Base-by-base conservation (phyloP, 2,113 vertebrate genomes). In the Ibidorhyncha struthersii region DNA sequence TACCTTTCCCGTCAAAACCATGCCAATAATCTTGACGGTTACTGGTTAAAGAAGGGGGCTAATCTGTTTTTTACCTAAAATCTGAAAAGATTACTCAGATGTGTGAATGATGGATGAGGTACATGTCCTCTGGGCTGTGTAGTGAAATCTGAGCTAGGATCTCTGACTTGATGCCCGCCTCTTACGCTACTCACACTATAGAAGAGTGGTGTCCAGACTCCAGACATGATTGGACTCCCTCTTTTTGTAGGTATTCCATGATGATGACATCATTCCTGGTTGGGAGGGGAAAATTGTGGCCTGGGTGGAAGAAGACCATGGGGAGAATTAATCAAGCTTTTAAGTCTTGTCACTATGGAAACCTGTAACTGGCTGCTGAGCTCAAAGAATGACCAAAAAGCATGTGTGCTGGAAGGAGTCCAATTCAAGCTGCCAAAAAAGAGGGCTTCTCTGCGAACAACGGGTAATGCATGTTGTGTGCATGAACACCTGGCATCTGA, bases 241-340 rank as follows among this genome's bases (percentile, higher is more conserved):
- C 78, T 76, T 52, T 43, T 59, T 34, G 26, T 92, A 99, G 99
- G 98, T 99, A 34, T 99, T 99, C 96, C 98, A 99, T 45, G 99
- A 99, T 85, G 99, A 99, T 59, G 99, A 99, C 38, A 96, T 99
- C 47, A 99, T 99, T 89, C 99, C 99, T 67, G 99, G 99, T 76
- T 99, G 99, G 99, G 99, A 99, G 95, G 99, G 99, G 34, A 99
- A 99, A 98, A 99, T 99, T 40, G 99, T 99, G 94, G 99, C 99
- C 58, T 99, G 99, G 99, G 98, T 99, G 62, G 99, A 99, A 97
- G 99, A 99, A 95, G 99, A 99, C 95, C 97, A 97, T 20, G 99
- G 98, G 62, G 99, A 99, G 82, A 99, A 98, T 93, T 99, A 98
- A 98, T 98, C 96, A 78, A 97, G 95, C 80, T 93, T 66, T 86